Percentiles rank a stretch among this genome's conserved stretches.
phyloP scores from a whole-genome alignment of 2,113 vertebrate genomes.

The Vidua macroura region DNA sequence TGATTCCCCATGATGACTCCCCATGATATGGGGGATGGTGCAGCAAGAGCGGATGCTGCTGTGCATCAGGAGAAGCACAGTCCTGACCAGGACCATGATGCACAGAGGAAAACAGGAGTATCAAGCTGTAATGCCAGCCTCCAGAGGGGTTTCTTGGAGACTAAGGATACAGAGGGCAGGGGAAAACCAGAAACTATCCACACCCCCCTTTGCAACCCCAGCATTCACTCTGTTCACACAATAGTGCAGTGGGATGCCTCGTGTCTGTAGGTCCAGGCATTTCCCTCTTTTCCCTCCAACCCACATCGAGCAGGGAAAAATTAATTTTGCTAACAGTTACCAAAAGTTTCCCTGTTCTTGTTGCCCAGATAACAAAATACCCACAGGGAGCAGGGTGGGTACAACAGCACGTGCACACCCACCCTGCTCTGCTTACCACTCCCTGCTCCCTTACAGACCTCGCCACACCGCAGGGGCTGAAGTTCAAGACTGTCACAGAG shows the following conservation, averaged over 20 bases:
- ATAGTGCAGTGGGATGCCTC: neutral
- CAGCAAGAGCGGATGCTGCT: neutral
- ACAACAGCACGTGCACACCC: rapidly evolving
- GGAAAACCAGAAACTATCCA: neutral
- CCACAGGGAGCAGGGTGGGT: neutral
- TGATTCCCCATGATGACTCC: rapidly evolving
- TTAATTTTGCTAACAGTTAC: neutral
- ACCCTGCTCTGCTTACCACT: neutral
- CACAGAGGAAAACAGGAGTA: neutral
- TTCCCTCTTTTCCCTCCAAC: neutral
- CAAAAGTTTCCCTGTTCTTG: neutral
- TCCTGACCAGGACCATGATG: rapidly evolving
- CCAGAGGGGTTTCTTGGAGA: neutral
- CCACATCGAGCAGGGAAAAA: rapidly evolving
- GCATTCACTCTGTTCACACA: rapidly evolving
- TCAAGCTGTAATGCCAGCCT: neutral
- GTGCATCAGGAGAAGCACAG: neutral
- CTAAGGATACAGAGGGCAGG: neutral
- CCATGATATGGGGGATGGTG: rapidly evolving
- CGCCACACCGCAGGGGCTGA: conserved; percentile 87
- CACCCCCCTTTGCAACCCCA: neutral
- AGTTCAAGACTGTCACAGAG: conserved; percentile 95
- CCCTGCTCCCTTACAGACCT: conserved; percentile 83
- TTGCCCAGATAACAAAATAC: neutral
- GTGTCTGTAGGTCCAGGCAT: neutral